Evolutionary conservation across 2,797 vertebrate genomes (phyloP).

Genomic region (Amazonetta brasiliensis): DNA sequence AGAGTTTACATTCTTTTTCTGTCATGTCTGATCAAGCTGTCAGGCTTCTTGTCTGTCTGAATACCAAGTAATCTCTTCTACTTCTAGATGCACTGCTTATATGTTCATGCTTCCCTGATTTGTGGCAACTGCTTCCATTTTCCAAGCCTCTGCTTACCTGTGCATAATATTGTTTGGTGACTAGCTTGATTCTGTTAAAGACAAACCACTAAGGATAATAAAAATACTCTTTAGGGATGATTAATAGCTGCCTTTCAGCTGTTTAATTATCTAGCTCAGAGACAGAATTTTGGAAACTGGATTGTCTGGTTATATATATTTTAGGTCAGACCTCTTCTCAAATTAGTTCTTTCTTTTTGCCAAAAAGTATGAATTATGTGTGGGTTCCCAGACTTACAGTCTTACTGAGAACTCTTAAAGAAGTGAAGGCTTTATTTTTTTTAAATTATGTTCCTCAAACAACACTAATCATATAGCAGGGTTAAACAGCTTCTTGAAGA

Average conservation of each 20-base stretch:
- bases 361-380: background rate
- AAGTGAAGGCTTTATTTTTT: background rate
- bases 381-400: background rate
- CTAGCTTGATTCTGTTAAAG: background rate
- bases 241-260: slow-evolving; percentile 34
- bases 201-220: background rate
- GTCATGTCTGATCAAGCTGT: background rate
- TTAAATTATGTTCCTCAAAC: background rate
- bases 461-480: rapidly evolving
- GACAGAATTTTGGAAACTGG: slow-evolving; percentile 42
- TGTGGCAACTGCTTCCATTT: background rate
- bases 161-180: background rate
- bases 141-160: background rate
- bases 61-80: background rate
- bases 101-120: background rate
- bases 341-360: background rate
- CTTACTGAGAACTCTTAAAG: background rate
- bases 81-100: background rate
- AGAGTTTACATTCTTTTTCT: background rate
- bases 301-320: slow-evolving; percentile 20
- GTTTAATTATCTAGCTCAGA: slow-evolving; percentile 16
- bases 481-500: background rate
- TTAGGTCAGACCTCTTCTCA: background rate
- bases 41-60: background rate
- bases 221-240: background rate